Percentiles rank a stretch among this genome's conserved stretches.
Conservation (phyloP, 2,113 vertebrate species). For the Tragelaphus scriptus region DNA sequence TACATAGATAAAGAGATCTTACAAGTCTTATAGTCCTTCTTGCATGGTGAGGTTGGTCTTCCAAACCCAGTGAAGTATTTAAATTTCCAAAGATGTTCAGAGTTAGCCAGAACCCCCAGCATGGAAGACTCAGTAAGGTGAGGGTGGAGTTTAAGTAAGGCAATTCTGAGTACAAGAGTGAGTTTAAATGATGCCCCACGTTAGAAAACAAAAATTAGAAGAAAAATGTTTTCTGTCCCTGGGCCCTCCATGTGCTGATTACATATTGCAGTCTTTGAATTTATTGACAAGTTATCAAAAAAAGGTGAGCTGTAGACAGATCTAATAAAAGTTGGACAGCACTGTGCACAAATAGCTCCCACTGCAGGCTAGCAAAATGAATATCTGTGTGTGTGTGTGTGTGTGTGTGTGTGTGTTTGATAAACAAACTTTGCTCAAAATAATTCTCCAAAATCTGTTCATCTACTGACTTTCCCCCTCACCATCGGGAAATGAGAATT, state of each 20-base stretch:
- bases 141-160: background rate
- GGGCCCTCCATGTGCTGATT: background rate
- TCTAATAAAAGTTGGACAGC: slow-evolving; percentile 39
- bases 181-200: background rate
- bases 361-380: slow-evolving; percentile 23
- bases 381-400: background rate
- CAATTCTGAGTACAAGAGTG: background rate
- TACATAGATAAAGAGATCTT: background rate
- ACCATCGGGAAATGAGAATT: slow-evolving; percentile 47
- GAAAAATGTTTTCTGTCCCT: background rate
- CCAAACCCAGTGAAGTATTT: background rate
- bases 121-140: background rate
- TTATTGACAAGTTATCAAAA: slow-evolving; percentile 56
- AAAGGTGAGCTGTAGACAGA: slow-evolving; percentile 26
- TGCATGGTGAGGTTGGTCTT: background rate
- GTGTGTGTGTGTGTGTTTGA: background rate
- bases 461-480: slow-evolving; percentile 35
- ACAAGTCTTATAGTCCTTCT: background rate
- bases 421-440: slow-evolving; percentile 57
- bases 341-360: background rate
- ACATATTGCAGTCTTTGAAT: background rate
- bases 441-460: slow-evolving; percentile 54
- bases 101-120: background rate
- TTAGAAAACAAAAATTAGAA: background rate
- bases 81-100: background rate